phyloP scores from a whole-genome alignment of 2,113 vertebrate genomes.

The Xerus inauris region DNA sequence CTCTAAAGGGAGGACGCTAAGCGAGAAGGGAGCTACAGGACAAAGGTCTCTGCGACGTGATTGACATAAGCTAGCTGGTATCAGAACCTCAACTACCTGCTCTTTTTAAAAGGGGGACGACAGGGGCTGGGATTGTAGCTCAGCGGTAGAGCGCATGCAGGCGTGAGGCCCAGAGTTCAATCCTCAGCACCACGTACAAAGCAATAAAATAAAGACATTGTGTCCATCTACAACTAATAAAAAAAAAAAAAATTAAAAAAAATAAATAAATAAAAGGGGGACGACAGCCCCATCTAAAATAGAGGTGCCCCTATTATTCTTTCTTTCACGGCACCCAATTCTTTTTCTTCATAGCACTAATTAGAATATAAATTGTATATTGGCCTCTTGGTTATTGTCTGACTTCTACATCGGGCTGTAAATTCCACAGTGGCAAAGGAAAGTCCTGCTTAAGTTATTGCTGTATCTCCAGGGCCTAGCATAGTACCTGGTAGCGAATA shows the following conservation, averaged over 20 bases:
- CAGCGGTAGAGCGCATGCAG: no score
- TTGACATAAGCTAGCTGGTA: not conserved
- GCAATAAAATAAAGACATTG: no score
- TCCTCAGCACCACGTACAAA: no score
- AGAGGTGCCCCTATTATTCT: not conserved
- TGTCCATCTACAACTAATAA: no score
- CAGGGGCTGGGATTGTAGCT: no score
- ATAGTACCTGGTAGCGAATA: not conserved
- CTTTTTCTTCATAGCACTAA: slow-evolving; percentile 45
- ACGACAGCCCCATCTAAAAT: not conserved
- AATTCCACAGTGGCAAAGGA: slow-evolving; percentile 38
- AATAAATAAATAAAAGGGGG: no score
- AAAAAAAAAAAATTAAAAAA: no score
- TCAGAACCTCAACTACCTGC: not conserved
- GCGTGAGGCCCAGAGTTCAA: no score
- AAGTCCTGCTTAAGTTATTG: slow-evolving; percentile 14
- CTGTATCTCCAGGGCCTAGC: not conserved
- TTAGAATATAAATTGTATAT: slow-evolving; percentile 1
- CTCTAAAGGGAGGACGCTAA: accelerated
- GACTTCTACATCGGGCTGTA: not conserved
- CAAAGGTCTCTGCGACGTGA: accelerated
- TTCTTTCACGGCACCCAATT: not conserved
- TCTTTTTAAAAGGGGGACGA: not conserved
- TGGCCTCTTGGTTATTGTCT: not conserved
- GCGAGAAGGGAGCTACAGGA: accelerated